These are phyloP conservation scores for Tetheella fluctuosa DNA, from an alignment of 2,888 invertebrate genomes.

Conservation along the genomic window DNA sequence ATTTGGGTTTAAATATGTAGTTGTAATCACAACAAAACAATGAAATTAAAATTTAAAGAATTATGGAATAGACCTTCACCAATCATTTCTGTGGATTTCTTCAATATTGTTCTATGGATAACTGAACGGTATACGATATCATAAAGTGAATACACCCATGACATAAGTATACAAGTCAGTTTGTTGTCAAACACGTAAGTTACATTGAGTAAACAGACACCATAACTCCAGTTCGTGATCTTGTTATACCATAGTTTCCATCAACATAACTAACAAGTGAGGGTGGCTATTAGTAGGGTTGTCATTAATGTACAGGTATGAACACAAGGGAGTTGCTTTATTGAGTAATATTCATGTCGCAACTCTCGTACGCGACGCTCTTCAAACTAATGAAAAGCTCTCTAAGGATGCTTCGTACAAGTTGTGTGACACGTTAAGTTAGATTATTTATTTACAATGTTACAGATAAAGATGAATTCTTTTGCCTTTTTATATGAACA, in stretches of 20 bases:
- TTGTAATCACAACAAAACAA: no score
- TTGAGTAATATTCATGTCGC: slow-evolving; percentile 23
- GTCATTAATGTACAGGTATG: slow-evolving; percentile 10
- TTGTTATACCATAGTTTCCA: slow-evolving; percentile 6
- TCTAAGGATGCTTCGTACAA: not conserved
- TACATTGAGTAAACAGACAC: slow-evolving; percentile 10
- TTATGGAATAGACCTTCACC: no score
- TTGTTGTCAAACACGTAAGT: not conserved
- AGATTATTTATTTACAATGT: not conserved
- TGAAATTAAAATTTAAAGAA: no score
- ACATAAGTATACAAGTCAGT: not conserved
- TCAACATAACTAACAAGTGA: slow-evolving; percentile 4
- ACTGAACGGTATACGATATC: no score
- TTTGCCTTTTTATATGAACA: no score
- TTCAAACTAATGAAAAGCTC: slow-evolving; percentile 8
- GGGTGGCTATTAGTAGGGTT: slow-evolving; percentile 23
- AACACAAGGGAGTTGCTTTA: slow-evolving; percentile 21
- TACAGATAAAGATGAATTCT: not conserved
- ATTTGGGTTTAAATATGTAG: no score
- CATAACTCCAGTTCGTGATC: slow-evolving; percentile 12
- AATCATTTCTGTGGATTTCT: no score
- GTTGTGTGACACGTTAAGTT: not conserved
- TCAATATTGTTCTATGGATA: no score
- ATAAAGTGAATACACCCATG: not conserved
- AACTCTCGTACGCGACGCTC: slow-evolving; percentile 1